Conservation (phyloP, 1,140 invertebrate species). For the Agraylea sexmaculata region DNA sequence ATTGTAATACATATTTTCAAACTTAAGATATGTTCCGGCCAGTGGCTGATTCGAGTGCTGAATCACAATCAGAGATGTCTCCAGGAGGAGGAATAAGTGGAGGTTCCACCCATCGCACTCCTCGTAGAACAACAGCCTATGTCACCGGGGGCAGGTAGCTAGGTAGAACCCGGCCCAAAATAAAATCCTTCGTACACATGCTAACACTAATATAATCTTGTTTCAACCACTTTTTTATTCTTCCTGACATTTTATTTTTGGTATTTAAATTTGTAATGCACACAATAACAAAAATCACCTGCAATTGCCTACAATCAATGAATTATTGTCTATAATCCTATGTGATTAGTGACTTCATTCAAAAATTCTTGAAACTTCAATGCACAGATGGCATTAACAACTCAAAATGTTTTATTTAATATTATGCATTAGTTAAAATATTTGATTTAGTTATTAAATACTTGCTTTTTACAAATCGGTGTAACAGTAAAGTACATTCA, state of each 20-base stretch:
- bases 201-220: slow-evolving; percentile 3
- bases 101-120: slow-evolving; percentile 26
- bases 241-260: not conserved
- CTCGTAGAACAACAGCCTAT: slow-evolving; percentile 27
- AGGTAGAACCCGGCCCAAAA: slow-evolving; percentile 12
- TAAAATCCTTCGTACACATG: slow-evolving; percentile 6
- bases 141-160: slow-evolving; percentile 28
- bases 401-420: too few species aligned
- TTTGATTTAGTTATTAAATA: too few species aligned
- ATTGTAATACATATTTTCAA: slow-evolving; percentile 1
- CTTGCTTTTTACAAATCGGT: too few species aligned
- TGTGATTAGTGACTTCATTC: too few species aligned
- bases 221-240: slow-evolving; percentile 1
- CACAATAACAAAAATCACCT: too few species aligned
- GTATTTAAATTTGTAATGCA: too few species aligned
- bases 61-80: slow-evolving; percentile 28
- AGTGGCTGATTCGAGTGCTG: slow-evolving; percentile 34
- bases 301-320: too few species aligned
- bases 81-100: slow-evolving; percentile 16
- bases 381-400: too few species aligned
- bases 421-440: too few species aligned
- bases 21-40: slow-evolving; percentile 28
- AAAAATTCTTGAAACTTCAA: too few species aligned
- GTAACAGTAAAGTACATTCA: too few species aligned
- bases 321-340: too few species aligned